Base-by-base conservation (phyloP, 2,797 vertebrate genomes). In the Spinibarbus caldwelli region DNA sequence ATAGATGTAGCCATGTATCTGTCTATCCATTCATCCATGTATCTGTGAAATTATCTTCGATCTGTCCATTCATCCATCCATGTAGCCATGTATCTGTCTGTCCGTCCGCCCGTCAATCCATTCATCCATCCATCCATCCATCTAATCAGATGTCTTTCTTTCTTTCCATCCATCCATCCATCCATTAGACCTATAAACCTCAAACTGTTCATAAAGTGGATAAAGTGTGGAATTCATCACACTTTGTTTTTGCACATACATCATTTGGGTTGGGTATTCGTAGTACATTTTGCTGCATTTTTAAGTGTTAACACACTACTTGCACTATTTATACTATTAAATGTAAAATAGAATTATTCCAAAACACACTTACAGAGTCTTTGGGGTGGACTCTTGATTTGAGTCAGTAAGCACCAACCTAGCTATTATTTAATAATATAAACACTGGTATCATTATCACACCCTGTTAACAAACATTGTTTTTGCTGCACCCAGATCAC, bases 401-500 rank as follows among this genome's bases (percentile, higher is more conserved):
- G n/a, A 47, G 45, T 47, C 41, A 31, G 14, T 21, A 73, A 49
- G 45, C 47, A 34, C 6, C 45, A 4, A 75, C 73, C 31, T n/a
- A 36, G 31, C 17, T 12, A 23, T 7, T 52, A 75, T 52, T 75
- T 23, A 23, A 49, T 21, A 12, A 49, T 23, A 34, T 31, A 52
- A 68, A 43, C 15, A 79, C 9, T 0, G 31, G 2, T 10, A 36
- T 49, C 21, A 54, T 47, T 12, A 54, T 54, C 31, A 82, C 66
- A 81, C 12, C 29, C 21, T 23, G 41, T 49, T 82, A 47, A 36
- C 57, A 75, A 54, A 41, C 68, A 21, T 72, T 84, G 59, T 88
- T 86, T 36, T 88, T 80, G 38, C 52, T 45, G 15, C 59, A 41
- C 64, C 7, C 89, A 99, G 98, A 99, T 99, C 85, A 96, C 97